Conservation (phyloP, 2,888 invertebrate genomes). For the Reticulitermes lucifugus region DNA sequence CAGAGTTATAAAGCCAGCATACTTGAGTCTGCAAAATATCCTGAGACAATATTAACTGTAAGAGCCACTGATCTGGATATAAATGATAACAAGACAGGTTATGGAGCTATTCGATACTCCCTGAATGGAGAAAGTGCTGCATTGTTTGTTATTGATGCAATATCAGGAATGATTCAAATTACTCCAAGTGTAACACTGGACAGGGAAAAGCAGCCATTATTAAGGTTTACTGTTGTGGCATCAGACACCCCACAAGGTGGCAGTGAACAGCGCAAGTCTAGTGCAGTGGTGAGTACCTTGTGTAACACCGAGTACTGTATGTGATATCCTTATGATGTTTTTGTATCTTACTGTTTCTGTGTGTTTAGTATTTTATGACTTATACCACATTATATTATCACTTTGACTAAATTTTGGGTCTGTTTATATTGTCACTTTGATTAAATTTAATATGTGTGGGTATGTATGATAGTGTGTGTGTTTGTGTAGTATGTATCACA, state of each 20-base stretch:
- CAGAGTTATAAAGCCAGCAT: conserved; percentile 78
- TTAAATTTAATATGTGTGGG: too few relatives aligned
- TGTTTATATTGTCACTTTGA: too few relatives aligned
- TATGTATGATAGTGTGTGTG: too few relatives aligned
- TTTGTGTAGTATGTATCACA: too few relatives aligned
- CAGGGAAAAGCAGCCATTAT: conserved; percentile 76
- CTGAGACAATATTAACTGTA: conserved; percentile 75
- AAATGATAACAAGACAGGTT: conserved; percentile 71
- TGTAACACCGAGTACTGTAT: too few relatives aligned
- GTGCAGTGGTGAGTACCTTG: conserved; percentile 65
- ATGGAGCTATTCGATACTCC: conserved; percentile 77
- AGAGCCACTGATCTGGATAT: conserved; percentile 79
- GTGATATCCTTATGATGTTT: too few relatives aligned
- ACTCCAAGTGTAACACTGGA: conserved; percentile 77
- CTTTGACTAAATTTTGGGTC: too few relatives aligned
- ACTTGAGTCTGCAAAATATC: conserved; percentile 75
- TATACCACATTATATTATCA: too few relatives aligned
- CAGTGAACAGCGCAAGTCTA: conserved; percentile 74
- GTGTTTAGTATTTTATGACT: too few relatives aligned
- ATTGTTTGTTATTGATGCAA: conserved; percentile 77
- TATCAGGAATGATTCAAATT: conserved; percentile 76
- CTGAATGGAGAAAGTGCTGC: conserved; percentile 80
- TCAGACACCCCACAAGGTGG: conserved; percentile 79
- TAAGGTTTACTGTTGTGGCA: conserved; percentile 79
- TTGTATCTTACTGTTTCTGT: too few relatives aligned